These are phyloP conservation scores for Protodeltote pygarga DNA, from an alignment of 2,888 invertebrate species.

Conservation along the genomic window DNA sequence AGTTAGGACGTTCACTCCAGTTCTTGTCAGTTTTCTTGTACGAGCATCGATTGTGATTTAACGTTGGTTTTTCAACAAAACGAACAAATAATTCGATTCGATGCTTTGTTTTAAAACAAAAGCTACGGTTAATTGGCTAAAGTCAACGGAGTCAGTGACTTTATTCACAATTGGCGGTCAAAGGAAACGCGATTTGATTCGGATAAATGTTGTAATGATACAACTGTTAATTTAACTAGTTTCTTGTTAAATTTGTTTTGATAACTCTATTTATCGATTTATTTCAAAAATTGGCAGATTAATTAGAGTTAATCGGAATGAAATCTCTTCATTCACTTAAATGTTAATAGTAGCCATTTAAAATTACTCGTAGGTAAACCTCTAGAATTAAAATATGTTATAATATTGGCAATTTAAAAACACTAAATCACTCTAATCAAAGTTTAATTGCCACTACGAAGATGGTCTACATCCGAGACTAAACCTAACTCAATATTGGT, in stretches of 20 bases:
- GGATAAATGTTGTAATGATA: constrained; percentile 49
- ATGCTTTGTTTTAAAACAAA: constrained; percentile 56
- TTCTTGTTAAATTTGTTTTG: constrained; percentile 46
- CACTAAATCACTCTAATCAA: constrained; percentile 42
- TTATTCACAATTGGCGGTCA: constrained; percentile 51
- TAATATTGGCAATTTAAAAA: constrained; percentile 30
- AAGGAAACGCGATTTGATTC: constrained; percentile 60
- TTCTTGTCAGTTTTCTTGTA: constrained; percentile 55
- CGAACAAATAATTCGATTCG: constrained; percentile 56
- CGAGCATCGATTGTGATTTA: constrained; percentile 44
- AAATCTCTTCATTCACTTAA: constrained; percentile 38
- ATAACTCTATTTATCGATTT: constrained; percentile 35
- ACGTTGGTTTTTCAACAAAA: constrained; percentile 48
- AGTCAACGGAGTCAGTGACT: constrained; percentile 59
- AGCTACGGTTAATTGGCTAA: constrained; percentile 59
- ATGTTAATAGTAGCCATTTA: constrained; percentile 27
- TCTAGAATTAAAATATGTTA: constrained; percentile 23
- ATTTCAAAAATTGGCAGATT: constrained; percentile 26
- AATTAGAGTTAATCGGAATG: constrained; percentile 34
- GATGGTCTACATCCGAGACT: constrained; percentile 55
- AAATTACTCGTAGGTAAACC: constrained; percentile 15
- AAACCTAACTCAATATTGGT: constrained; percentile 82
- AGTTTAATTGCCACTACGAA: constrained; percentile 25
- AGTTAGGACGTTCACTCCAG: constrained; percentile 66
- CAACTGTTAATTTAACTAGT: constrained; percentile 49